Conservation (phyloP, 2,797 vertebrate genomes). For the Iguana delicatissima region DNA sequence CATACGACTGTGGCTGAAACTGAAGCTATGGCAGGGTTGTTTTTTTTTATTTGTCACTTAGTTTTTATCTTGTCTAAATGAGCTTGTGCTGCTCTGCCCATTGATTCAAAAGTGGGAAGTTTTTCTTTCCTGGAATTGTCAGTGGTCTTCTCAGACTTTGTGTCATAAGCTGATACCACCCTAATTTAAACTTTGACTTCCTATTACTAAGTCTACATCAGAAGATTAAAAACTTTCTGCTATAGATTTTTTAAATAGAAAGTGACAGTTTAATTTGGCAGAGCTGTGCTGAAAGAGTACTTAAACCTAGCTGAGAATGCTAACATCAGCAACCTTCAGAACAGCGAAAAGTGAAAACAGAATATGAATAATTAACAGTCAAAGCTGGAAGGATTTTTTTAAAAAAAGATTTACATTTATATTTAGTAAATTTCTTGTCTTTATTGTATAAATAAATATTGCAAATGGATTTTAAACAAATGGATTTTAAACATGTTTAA, state of each 20-base stretch:
- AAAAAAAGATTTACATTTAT: constrained; percentile 17
- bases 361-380: constrained; percentile 73
- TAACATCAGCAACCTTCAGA: constrained; percentile 70
- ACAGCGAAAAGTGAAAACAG: constrained; percentile 66
- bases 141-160: constrained; percentile 50
- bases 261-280: constrained; percentile 76
- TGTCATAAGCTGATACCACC: constrained; percentile 55
- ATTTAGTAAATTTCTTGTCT: constrained; percentile 14
- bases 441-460: background rate
- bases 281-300: constrained; percentile 66
- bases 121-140: constrained; percentile 52
- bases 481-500: constrained; percentile 44
- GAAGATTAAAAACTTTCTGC: constrained; percentile 66
- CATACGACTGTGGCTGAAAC: background rate
- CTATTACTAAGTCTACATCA: constrained; percentile 65
- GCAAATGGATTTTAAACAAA: constrained; percentile 7
- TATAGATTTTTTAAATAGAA: constrained; percentile 74
- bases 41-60: no score
- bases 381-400: constrained; percentile 37
- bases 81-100: constrained; percentile 16
- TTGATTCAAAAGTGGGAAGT: constrained; percentile 18
- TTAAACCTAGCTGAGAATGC: constrained; percentile 65
- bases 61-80: background rate
- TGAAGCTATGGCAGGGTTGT: background rate
- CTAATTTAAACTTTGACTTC: constrained; percentile 75